These are phyloP conservation scores for Plagiodera versicolora DNA, from an alignment of 2,888 invertebrate genomes.

Conservation along the genomic window DNA sequence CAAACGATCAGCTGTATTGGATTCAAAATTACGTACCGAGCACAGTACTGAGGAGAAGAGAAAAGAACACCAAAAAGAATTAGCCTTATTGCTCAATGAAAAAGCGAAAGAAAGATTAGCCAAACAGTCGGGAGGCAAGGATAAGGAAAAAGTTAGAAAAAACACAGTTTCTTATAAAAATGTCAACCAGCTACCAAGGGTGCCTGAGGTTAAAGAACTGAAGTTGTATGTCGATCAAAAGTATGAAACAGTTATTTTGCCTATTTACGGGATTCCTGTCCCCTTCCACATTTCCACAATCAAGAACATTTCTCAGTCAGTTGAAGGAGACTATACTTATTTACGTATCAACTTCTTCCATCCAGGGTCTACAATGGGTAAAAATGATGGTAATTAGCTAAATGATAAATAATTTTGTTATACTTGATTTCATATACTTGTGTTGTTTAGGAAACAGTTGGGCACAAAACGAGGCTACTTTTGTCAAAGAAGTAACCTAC, in stretches of 20 bases:
- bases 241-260: conserved; percentile 97
- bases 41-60: conserved; percentile 97
- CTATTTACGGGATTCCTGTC: conserved; percentile 93
- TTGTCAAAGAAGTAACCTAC: conserved; percentile 98
- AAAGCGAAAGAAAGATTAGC: conserved; percentile 91
- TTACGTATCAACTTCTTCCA: conserved; percentile 97
- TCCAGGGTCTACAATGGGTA: conserved; percentile 95
- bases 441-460: conserved; percentile 74
- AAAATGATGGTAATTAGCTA: conserved; percentile 80
- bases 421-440: too few species aligned
- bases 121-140: conserved; percentile 82
- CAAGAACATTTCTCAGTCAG: conserved; percentile 97
- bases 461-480: conserved; percentile 94
- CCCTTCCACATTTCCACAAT: conserved; percentile 99
- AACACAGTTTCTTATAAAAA: conserved; percentile 95
- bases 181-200: conserved; percentile 89
- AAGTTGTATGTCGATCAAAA: conserved; percentile 96
- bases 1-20: conserved; percentile 87
- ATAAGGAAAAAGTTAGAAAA: conserved; percentile 87
- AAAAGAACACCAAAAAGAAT: conserved; percentile 93
- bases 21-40: conserved; percentile 90
- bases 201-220: conserved; percentile 88
- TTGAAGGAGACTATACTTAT: conserved; percentile 99
- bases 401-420: too few species aligned
- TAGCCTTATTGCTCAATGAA: conserved; percentile 88